Conservation (phyloP, 2,888 invertebrate species). For the Balanococcus diminutus region DNA sequence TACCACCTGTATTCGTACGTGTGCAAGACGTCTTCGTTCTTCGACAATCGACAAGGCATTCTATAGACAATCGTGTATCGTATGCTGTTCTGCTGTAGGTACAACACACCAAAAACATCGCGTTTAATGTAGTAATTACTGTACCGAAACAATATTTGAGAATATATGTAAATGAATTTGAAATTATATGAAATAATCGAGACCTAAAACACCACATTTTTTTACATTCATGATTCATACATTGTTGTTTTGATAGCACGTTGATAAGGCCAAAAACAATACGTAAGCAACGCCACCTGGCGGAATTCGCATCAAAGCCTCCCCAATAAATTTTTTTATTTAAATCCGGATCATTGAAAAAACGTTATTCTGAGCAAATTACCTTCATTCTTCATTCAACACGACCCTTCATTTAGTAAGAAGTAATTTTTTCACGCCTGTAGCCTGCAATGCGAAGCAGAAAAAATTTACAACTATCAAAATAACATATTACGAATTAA, state of each 20-base stretch:
- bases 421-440: slow-evolving; percentile 27
- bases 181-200: not conserved
- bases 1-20: not conserved
- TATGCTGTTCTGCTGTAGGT: too few relatives aligned
- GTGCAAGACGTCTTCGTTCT: not conserved
- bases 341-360: not conserved
- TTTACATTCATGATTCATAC: not conserved
- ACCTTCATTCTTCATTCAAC: not conserved
- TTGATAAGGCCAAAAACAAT: not conserved
- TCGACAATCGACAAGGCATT: too few relatives aligned
- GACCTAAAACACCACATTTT: not conserved
- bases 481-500: slow-evolving; percentile 40
- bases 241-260: not conserved
- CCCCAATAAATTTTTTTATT: not conserved
- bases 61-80: too few relatives aligned
- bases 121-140: slow-evolving; percentile 17
- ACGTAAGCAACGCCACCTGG: not conserved
- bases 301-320: not conserved
- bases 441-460: slow-evolving; percentile 21
- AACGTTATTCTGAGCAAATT: not conserved
- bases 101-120: not conserved
- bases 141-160: not conserved
- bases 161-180: not conserved
- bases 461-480: slow-evolving; percentile 36
- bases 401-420: not conserved